A percentile compares a stretch with the other conserved stretches of the same genome.
Evolutionary conservation across 2,888 invertebrate species (phyloP).

Genomic region (Pristionchus exspectatus): DNA sequence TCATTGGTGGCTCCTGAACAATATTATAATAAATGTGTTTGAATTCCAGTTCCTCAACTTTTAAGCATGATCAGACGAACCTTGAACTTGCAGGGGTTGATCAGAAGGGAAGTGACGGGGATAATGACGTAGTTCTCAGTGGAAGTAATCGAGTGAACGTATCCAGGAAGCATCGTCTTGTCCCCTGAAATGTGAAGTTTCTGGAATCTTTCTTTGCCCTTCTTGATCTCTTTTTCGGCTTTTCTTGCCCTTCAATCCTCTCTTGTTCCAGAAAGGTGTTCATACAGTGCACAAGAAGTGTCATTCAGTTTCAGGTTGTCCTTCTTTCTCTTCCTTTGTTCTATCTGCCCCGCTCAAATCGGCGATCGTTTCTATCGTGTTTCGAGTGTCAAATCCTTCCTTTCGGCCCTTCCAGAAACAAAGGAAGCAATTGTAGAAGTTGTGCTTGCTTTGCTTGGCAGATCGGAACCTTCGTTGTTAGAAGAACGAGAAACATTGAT

Average conservation of each 20-base stretch:
- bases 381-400: not conserved
- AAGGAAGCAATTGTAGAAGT: slow-evolving; percentile 6
- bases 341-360: slow-evolving; percentile 8
- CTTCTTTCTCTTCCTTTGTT: slow-evolving; percentile 13
- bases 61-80: not conserved
- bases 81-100: slow-evolving; percentile 79
- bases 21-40: too few species aligned
- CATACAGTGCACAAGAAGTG: not conserved
- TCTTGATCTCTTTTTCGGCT: not conserved
- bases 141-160: slow-evolving; percentile 78
- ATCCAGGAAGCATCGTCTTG: slow-evolving; percentile 77
- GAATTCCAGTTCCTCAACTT: not conserved
- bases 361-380: not conserved
- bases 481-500: not conserved
- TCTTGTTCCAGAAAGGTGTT: slow-evolving; percentile 21
- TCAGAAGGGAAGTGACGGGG: slow-evolving; percentile 77
- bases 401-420: not conserved
- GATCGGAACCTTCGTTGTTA: not conserved
- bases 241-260: not conserved
- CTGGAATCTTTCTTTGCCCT: not conserved
- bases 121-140: slow-evolving; percentile 77
- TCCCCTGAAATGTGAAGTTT: slow-evolving; percentile 70
- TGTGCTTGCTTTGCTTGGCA: slow-evolving; percentile 25
- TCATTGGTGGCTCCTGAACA: slow-evolving; percentile 73
- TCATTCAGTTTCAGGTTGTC: slow-evolving; percentile 33